Evolutionary conservation across 2,113 vertebrate genomes (phyloP).

Genomic region (Sialia sialis): DNA sequence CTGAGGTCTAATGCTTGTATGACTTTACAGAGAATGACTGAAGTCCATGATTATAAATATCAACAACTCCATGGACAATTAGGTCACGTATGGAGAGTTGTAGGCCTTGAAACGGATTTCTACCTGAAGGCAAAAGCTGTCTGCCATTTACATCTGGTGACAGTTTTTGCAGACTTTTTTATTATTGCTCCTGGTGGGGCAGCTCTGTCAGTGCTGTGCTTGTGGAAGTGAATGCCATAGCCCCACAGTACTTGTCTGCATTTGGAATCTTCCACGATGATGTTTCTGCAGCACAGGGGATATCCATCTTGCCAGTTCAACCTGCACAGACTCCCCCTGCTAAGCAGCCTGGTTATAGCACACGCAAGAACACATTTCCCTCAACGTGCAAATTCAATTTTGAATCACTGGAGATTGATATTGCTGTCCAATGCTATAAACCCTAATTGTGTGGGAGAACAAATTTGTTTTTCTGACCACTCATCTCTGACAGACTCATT

Average conservation of each 20-base stretch:
- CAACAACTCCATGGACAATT: not conserved
- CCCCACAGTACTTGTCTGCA: not conserved
- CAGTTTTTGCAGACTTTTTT: not conserved
- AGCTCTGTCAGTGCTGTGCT: not conserved
- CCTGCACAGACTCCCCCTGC: not conserved
- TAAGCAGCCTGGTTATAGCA: constrained; percentile 24
- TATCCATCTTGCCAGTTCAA: not conserved
- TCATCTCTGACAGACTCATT: constrained; percentile 68
- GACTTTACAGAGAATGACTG: not conserved
- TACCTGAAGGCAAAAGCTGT: not conserved
- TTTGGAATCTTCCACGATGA: not conserved
- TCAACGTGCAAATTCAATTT: constrained; percentile 38
- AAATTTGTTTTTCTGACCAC: constrained; percentile 47
- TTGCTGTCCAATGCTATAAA: constrained; percentile 41
- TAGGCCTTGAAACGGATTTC: not conserved
- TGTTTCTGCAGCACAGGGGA: not conserved
- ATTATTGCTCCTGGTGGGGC: not conserved
- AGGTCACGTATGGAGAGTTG: not conserved
- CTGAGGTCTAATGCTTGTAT: not conserved
- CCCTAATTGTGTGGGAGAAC: constrained; percentile 53
- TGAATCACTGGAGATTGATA: constrained; percentile 21
- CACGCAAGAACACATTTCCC: not conserved
- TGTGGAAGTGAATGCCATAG: not conserved
- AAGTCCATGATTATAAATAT: not conserved
- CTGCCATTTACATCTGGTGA: not conserved